Evolutionary conservation across 2,113 vertebrate species (phyloP).

Genomic region (Onychostoma macrolepis): DNA sequence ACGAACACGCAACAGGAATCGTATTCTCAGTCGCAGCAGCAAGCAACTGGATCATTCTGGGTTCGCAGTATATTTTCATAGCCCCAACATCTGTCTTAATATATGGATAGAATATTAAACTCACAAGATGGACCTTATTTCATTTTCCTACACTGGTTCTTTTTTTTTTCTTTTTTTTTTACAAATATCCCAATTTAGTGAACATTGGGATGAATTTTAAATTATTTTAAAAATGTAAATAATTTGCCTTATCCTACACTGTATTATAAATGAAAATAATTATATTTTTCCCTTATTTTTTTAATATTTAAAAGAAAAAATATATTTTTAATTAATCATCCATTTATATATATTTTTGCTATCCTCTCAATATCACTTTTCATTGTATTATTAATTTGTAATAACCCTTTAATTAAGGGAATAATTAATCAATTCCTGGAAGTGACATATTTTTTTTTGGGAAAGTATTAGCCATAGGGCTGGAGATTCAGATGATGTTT

Average conservation of each 20-base stretch:
- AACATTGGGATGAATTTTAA: background rate
- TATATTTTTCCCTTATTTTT: too few species aligned
- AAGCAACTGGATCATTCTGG: background rate
- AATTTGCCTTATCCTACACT: background rate
- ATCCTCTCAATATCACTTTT: background rate
- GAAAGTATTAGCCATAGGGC: background rate
- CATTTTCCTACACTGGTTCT: background rate
- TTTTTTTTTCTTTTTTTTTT: background rate
- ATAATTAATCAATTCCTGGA: background rate
- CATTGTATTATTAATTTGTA: too few species aligned
- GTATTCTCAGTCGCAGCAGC: conserved; percentile 33
- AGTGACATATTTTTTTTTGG: background rate
- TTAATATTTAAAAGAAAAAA: background rate
- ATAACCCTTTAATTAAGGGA: background rate
- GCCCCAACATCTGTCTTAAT: background rate
- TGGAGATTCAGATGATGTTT: background rate
- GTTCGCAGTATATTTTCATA: background rate
- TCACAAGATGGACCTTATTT: background rate
- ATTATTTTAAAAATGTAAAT: background rate
- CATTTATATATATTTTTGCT: background rate
- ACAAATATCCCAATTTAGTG: background rate
- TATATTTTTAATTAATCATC: background rate
- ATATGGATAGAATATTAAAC: background rate
- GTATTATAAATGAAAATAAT: background rate
- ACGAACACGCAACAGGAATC: conserved; percentile 29